Percentiles rank a stretch among this genome's conserved stretches.
These are phyloP conservation scores for Grus americana DNA, from an alignment of 2,113 vertebrate genomes.

Conservation along the genomic window DNA sequence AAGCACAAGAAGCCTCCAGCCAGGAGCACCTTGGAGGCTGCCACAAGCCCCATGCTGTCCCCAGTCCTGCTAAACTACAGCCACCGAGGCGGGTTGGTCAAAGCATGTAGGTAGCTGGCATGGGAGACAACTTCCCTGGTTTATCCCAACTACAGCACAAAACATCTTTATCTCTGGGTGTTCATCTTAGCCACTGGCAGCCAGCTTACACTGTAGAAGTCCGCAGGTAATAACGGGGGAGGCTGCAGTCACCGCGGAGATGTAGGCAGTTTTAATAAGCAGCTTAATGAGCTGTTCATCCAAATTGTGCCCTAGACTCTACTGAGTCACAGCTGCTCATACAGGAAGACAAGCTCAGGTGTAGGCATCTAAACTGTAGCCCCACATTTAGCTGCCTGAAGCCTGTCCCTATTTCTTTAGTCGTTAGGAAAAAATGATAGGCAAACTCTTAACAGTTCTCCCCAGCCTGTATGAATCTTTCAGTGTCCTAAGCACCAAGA, in stretches of 20 bases:
- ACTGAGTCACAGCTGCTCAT: not conserved
- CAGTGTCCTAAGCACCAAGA: not conserved
- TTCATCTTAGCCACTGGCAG: not conserved
- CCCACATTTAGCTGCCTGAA: not conserved
- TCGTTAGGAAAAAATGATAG: not conserved
- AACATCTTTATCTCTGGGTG: not conserved
- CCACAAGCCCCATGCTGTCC: not conserved
- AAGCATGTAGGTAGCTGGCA: not conserved
- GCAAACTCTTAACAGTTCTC: not conserved
- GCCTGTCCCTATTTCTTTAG: not conserved
- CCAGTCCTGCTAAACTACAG: not conserved
- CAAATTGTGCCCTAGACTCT: not conserved
- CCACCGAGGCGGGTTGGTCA: not conserved
- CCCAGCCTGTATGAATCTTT: not conserved
- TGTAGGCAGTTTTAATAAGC: not conserved
- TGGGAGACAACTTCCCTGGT: not conserved
- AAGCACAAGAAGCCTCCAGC: not conserved
- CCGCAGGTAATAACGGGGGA: not conserved
- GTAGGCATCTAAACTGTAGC: not conserved
- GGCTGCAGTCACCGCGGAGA: not conserved
- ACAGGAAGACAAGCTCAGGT: not conserved
- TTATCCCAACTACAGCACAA: not conserved
- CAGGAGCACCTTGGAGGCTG: not conserved
- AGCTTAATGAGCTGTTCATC: not conserved
- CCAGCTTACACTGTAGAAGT: not conserved